phyloP scores from a whole-genome alignment of 2,797 vertebrate genomes.

The Esox lucius region DNA sequence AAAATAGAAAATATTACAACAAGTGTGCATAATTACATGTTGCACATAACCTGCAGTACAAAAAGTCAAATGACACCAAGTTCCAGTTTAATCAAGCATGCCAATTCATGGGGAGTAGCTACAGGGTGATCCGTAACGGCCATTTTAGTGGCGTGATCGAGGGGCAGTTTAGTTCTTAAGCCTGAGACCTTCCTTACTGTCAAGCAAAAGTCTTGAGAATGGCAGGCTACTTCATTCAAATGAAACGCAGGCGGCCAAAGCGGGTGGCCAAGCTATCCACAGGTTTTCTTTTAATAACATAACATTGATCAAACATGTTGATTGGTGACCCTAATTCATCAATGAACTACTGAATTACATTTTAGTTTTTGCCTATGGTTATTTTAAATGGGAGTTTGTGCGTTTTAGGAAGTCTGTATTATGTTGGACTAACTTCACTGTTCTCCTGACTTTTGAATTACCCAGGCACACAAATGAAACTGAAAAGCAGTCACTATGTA shows the following conservation, averaged over 20 bases:
- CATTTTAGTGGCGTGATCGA: conserved; percentile 47
- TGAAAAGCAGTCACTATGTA: conserved; percentile 56
- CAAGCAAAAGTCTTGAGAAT: background rate
- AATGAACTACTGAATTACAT: background rate
- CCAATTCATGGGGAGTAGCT: conserved; percentile 60
- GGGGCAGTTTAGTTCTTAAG: conserved; percentile 64
- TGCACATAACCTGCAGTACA: conserved; percentile 78
- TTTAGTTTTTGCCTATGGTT: background rate
- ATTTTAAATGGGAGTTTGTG: conserved; percentile 2
- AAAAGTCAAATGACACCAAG: conserved; percentile 74
- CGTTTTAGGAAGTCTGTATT: conserved; percentile 55
- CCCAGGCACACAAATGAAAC: conserved; percentile 47
- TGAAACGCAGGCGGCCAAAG: background rate
- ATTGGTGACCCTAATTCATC: background rate
- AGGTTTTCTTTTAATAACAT: no score
- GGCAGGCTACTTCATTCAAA: background rate
- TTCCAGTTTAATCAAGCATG: conserved; percentile 72
- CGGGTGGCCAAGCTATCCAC: background rate
- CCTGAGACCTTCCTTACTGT: conserved; percentile 29
- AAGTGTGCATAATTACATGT: conserved; percentile 79
- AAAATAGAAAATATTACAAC: conserved; percentile 81
- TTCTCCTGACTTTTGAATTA: conserved; percentile 63
- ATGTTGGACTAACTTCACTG: conserved; percentile 58
- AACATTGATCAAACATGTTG: background rate
- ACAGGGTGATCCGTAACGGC: conserved; percentile 52